These are phyloP conservation scores for Penaeus vannamei DNA, from an alignment of 1,140 invertebrate species.

Conservation along the genomic window DNA sequence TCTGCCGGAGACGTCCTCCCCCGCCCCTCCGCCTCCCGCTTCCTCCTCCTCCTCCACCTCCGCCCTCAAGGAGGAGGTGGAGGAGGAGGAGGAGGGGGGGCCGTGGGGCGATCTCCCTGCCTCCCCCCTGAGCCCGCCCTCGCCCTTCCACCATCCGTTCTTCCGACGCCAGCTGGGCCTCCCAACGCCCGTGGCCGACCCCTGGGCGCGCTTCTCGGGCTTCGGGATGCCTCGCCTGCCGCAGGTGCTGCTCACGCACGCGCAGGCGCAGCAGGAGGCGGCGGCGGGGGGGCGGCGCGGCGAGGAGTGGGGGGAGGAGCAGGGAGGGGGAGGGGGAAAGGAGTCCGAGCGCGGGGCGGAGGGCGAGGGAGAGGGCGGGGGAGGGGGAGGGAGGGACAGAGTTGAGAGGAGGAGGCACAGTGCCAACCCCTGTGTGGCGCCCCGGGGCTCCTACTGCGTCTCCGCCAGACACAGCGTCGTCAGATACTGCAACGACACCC, in stretches of 20 bases:
- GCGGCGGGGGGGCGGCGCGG: slow-evolving; percentile 21
- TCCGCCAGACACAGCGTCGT: slow-evolving; percentile 54
- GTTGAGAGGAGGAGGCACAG: slow-evolving; percentile 28
- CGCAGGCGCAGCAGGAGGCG: slow-evolving; percentile 57
- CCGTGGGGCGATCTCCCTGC: slow-evolving; percentile 60
- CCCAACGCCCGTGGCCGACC: slow-evolving; percentile 52
- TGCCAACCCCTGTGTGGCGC: slow-evolving; percentile 12
- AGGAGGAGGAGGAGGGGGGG: slow-evolving; percentile 45
- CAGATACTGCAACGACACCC: slow-evolving; percentile 46
- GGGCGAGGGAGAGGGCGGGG: slow-evolving; percentile 1
- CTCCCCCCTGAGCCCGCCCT: slow-evolving; percentile 63
- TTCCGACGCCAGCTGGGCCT: slow-evolving; percentile 63
- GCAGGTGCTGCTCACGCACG: slow-evolving; percentile 56
- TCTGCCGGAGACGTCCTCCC: slow-evolving; percentile 7
- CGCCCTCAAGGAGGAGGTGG: slow-evolving; percentile 12
- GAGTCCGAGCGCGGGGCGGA: neutral
- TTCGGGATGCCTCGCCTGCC: slow-evolving; percentile 64
- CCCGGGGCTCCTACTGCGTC: slow-evolving; percentile 43
- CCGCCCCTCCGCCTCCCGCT: too few species aligned
- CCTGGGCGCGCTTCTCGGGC: slow-evolving; percentile 64
- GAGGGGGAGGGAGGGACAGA: neutral
- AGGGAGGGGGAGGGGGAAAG: slow-evolving; percentile 21
- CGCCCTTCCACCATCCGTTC: slow-evolving; percentile 65
- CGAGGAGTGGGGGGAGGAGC: slow-evolving; percentile 47
- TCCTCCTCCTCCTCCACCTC: neutral